Conservation (phyloP, 2,797 vertebrate species). For the Arctocebus calabarensis region DNA sequence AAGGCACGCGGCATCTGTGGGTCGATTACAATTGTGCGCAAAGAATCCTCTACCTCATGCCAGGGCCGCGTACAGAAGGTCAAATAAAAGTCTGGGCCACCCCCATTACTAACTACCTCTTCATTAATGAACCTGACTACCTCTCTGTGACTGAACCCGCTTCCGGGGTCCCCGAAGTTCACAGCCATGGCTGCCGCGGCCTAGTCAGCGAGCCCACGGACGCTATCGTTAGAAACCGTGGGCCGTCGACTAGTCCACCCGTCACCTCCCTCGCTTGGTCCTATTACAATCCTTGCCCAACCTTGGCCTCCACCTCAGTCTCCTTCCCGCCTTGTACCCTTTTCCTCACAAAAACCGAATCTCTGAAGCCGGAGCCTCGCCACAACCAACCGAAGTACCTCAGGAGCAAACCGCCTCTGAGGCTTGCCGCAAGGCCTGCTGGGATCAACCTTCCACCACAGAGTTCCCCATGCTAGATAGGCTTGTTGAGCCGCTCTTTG, state of each 20-base stretch:
- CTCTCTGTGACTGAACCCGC: slow-evolving; percentile 36
- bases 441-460: not conserved
- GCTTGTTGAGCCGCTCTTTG: no score
- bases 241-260: not conserved
- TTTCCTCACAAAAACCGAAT: not conserved
- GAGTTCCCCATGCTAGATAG: no score
- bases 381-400: not conserved
- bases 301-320: not conserved
- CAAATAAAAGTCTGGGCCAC: slow-evolving; percentile 6
- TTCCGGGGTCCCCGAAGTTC: not conserved
- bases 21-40: not conserved
- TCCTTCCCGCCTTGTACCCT: no score
- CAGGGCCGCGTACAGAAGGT: not conserved
- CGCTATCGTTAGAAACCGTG: rapidly evolving
- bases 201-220: not conserved
- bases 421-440: not conserved
- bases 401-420: not conserved
- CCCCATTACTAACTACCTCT: slow-evolving; percentile 28
- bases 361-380: not conserved
- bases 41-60: slow-evolving; percentile 34
- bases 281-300: not conserved
- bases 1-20: rapidly evolving
- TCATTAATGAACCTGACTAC: slow-evolving; percentile 53
- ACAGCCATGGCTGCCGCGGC: not conserved
- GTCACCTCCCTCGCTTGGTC: not conserved